Conservation (phyloP, 2,797 vertebrate species). For the Anableps anableps region DNA sequence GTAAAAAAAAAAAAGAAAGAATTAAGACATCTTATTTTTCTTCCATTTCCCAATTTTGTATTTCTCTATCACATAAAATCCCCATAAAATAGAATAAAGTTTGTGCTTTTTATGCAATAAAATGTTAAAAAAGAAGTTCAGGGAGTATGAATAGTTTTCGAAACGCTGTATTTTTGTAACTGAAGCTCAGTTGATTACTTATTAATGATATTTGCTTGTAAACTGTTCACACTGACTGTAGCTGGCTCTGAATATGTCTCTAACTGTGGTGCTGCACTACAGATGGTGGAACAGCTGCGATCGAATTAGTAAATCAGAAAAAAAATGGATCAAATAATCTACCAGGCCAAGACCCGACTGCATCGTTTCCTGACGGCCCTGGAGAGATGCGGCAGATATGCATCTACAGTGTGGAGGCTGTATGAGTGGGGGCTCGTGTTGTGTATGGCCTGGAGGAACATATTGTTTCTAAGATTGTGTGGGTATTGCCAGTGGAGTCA, state of each 20-base stretch:
- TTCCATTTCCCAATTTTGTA: background rate
- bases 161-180: background rate
- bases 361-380: conserved; percentile 26
- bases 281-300: conserved; percentile 53
- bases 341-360: background rate
- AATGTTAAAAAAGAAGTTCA: background rate
- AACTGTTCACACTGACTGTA: background rate
- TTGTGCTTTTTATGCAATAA: background rate
- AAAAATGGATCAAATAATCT: conserved; percentile 24
- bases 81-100: background rate
- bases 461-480: conserved; percentile 32
- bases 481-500: conserved; percentile 66
- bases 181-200: conserved; percentile 3
- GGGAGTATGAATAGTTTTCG: background rate
- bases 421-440: conserved; percentile 29
- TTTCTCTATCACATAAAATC: background rate
- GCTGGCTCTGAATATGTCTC: conserved; percentile 9
- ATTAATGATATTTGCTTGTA: conserved; percentile 21
- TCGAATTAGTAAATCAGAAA: conserved; percentile 26
- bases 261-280: conserved; percentile 20
- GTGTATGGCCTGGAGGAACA: conserved; percentile 48
- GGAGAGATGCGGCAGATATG: conserved; percentile 23
- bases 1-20: no score
- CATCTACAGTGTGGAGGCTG: conserved; percentile 1
- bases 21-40: no score